phyloP scores from a whole-genome alignment of 53 echinoderm and acorn worm genomes.

The Henricia sp. region DNA sequence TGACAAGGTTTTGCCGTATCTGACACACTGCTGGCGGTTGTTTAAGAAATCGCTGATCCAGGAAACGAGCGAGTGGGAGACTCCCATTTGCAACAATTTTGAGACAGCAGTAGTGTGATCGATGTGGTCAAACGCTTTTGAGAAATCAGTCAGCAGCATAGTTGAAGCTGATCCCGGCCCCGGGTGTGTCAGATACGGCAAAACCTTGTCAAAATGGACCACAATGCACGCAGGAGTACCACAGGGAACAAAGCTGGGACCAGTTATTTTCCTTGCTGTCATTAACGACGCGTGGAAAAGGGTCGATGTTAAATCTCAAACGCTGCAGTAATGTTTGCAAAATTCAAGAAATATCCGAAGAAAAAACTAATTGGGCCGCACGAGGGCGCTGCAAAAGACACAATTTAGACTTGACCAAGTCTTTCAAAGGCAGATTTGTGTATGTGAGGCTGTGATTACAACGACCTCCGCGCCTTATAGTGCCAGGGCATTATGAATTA shows the following conservation, averaged over 20 bases:
- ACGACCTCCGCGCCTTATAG: too few species aligned
- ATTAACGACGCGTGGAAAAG: too few species aligned
- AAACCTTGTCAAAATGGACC: not conserved
- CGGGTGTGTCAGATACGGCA: not conserved
- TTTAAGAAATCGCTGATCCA: not conserved
- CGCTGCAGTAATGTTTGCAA: too few species aligned
- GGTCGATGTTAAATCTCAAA: too few species aligned
- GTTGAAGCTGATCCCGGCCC: slow-evolving; percentile 7
- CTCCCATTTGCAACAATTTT: not conserved
- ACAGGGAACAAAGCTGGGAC: slow-evolving; percentile 14
- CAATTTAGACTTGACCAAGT: too few species aligned
- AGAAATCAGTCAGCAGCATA: slow-evolving; percentile 59
- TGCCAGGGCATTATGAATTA: too few species aligned
- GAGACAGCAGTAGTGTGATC: slow-evolving; percentile 42
- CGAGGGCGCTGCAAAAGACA: too few species aligned
- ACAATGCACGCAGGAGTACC: not conserved
- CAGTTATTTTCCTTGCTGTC: too few species aligned
- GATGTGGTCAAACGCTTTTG: slow-evolving; percentile 59
- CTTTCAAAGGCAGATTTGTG: too few species aligned
- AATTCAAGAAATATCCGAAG: too few species aligned
- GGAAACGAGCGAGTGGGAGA: not conserved
- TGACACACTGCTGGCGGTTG: not conserved
- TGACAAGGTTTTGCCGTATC: not conserved
- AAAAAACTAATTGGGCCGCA: too few species aligned
- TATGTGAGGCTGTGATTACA: too few species aligned